phyloP scores from a whole-genome alignment of 2,888 invertebrate species.

The Erebia epiphron region DNA sequence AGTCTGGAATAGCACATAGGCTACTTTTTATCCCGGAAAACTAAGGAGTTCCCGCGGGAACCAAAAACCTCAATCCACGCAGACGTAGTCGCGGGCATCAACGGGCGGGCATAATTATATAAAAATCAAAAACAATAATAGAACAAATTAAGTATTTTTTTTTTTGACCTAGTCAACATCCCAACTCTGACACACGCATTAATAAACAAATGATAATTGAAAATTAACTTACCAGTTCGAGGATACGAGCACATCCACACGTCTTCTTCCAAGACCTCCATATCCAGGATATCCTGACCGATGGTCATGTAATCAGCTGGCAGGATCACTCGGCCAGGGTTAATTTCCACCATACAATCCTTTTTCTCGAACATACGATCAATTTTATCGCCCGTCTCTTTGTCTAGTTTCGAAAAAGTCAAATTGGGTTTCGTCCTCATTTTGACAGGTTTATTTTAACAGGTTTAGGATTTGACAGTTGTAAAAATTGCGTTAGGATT shows the following conservation, averaged over 20 bases:
- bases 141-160: no score
- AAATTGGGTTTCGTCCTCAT: slow-evolving; percentile 70
- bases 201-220: no score
- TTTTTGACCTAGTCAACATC: no score
- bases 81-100: no score
- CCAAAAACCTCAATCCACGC: no score
- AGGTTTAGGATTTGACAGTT: background rate
- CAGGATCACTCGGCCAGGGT: slow-evolving; percentile 87
- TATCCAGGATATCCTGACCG: slow-evolving; percentile 87
- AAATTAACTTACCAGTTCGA: slow-evolving; percentile 87
- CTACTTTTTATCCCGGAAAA: no score
- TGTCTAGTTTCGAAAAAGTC: slow-evolving; percentile 83
- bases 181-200: background rate
- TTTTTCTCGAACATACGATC: slow-evolving; percentile 87
- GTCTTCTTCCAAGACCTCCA: slow-evolving; percentile 89
- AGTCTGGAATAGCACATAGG: no score
- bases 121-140: no score
- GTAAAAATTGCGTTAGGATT: background rate
- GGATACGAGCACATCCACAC: slow-evolving; percentile 95
- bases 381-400: slow-evolving; percentile 82
- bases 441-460: background rate
- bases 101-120: no score
- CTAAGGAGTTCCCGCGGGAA: no score
- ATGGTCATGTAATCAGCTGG: slow-evolving; percentile 87
- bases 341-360: slow-evolving; percentile 87